Conservation (phyloP, 2,113 vertebrate genomes). For the Esox niger region DNA sequence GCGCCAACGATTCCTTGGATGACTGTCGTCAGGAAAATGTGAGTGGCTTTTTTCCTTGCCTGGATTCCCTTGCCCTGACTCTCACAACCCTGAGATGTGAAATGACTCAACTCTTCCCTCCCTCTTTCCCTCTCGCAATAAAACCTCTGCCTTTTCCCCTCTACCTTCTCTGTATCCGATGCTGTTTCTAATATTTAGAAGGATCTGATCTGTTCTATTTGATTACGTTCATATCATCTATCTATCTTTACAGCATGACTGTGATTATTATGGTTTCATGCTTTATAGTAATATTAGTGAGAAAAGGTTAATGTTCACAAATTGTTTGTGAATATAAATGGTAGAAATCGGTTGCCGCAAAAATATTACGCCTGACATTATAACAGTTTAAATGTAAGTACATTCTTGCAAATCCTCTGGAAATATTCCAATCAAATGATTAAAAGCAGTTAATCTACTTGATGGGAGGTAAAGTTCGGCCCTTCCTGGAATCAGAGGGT, state of each 20-base stretch:
- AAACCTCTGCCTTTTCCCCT: background rate
- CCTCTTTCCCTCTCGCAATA: background rate
- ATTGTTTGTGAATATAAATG: background rate
- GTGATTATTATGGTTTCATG: background rate
- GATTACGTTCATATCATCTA: no score
- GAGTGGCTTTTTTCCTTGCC: slow-evolving; percentile 38
- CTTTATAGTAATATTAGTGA: no score
- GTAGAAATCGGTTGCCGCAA: no score
- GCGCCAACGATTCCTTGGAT: slow-evolving; percentile 54
- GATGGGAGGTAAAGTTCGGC: background rate
- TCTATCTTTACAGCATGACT: background rate
- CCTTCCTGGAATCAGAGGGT: slow-evolving; percentile 18
- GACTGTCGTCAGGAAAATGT: slow-evolving; percentile 50
- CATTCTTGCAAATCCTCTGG: slow-evolving; percentile 30
- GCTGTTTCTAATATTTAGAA: background rate
- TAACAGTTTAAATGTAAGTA: background rate
- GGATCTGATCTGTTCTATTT: no score
- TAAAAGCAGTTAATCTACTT: slow-evolving; percentile 14
- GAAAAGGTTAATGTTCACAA: background rate
- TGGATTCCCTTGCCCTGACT: background rate
- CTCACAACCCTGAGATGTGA: slow-evolving; percentile 8
- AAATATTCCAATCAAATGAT: slow-evolving; percentile 14
- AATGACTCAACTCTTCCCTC: slow-evolving; percentile 8
- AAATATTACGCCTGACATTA: background rate
- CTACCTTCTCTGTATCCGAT: background rate